Evolutionary conservation across 1,140 invertebrate genomes (phyloP).

Genomic region (Drosophila neocordata): DNA sequence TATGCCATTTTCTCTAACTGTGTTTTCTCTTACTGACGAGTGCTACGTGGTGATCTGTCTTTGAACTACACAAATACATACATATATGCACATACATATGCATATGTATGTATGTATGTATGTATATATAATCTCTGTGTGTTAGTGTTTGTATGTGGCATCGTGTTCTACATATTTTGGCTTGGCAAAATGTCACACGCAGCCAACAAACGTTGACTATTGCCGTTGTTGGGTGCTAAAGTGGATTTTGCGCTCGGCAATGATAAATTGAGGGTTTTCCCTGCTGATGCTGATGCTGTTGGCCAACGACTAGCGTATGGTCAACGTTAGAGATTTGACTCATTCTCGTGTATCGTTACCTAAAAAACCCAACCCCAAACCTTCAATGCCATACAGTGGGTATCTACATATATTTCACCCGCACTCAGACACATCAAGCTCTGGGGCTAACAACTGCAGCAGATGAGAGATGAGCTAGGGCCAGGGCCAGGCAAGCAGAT

Average conservation of each 20-base stretch:
- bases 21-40: conserved; percentile 12
- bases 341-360: conserved; percentile 46
- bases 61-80: neutral
- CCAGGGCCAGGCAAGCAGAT: conserved; percentile 40
- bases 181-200: conserved; percentile 79
- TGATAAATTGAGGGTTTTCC: conserved; percentile 73
- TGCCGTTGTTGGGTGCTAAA: conserved; percentile 41
- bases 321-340: conserved; percentile 34
- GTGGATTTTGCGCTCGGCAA: conserved; percentile 77
- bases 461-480: conserved; percentile 25
- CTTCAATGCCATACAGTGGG: conserved; percentile 6
- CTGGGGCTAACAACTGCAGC: conserved; percentile 39
- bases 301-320: conserved; percentile 33
- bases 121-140: conserved; percentile 5
- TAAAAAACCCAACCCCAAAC: conserved; percentile 40
- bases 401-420: neutral
- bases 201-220: conserved; percentile 61
- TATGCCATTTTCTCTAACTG: conserved; percentile 71
- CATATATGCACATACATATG: neutral
- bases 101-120: conserved; percentile 4
- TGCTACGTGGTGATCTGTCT: conserved; percentile 5
- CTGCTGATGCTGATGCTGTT: conserved; percentile 24
- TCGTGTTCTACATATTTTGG: conserved; percentile 79
- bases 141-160: conserved; percentile 43
- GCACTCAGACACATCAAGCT: conserved; percentile 28